Base-by-base conservation (phyloP, 1,140 invertebrate genomes). In the Mesaphorura yosii region DNA sequence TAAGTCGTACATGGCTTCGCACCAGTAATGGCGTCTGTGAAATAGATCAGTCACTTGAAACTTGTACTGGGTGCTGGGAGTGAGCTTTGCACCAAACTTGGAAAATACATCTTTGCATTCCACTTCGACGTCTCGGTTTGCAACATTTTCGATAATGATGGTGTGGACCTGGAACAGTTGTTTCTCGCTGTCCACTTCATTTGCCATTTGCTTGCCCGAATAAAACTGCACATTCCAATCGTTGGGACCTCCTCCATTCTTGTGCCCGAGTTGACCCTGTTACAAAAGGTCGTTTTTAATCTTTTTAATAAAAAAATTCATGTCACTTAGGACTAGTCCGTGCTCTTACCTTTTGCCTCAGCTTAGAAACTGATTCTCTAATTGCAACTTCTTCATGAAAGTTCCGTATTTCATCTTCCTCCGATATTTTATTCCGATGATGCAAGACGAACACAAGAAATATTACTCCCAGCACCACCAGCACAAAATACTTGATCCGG, bases 1-100 rank as follows among this genome's bases (percentile, higher is more conserved):
- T n/a, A n/a, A n/a, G 25, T 31, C 15, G 28, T 48, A 27, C 14
- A 29, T 17, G 3, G 42, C 38, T 6, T 17, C 37, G 37, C 57
- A 59, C 60, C 60, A 62, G 31, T 58, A 62, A 44, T 62, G 60
- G 14, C 60, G 34, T 28, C 53, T 54, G 12, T 47, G 44, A 29
- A 62, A 58, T 1, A 55, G 29, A 44, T 62, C 60, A 2, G 53
- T 53, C 1, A 62, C 53, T 29, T 41, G 48, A 41, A 62, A 62
- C 20, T 58, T 31, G 39, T 54, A 62, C 1, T 14, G 19, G 31
- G 46, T 57, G 29, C 60, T 54, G 17, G 49, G 41, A 12, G 50
- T 20, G 17, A 58, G 19, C 19, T 53, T 38, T 28, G 49, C 40
- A 3, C 57, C 48, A 44, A 62, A 62, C 27, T 51, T 49, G 1